Evolutionary conservation across 2,888 invertebrate species (phyloP).

Genomic region (Trissolcus japonicus): DNA sequence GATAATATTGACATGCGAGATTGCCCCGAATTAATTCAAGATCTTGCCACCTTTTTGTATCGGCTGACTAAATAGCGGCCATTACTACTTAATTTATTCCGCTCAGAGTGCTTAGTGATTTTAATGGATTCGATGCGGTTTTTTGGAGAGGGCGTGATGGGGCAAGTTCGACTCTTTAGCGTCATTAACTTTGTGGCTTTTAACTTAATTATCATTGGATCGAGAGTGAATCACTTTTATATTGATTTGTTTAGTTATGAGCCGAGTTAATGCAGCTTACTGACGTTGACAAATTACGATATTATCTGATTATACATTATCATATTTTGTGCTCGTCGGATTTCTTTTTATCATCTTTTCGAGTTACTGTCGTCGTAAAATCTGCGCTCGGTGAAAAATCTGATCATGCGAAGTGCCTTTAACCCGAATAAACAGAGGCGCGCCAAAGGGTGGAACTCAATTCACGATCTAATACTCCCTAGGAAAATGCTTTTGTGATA

Average conservation of each 20-base stretch:
- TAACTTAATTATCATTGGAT: conserved; percentile 15
- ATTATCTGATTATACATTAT: conserved; percentile 43
- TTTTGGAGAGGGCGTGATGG: too few species aligned
- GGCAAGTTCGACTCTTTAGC: background rate
- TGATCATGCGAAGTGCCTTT: conserved; percentile 25
- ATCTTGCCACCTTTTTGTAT: background rate
- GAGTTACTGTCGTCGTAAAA: conserved; percentile 7
- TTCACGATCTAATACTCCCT: conserved; percentile 2
- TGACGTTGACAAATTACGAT: conserved; percentile 37
- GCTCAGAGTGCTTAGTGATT: too few species aligned
- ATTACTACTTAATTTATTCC: conserved; percentile 10
- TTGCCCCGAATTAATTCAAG: conserved; percentile 11
- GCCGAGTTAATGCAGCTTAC: conserved; percentile 14
- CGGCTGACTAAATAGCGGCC: conserved; percentile 14
- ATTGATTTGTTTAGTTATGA: conserved; percentile 18
- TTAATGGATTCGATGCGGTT: too few species aligned
- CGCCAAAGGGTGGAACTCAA: conserved; percentile 13
- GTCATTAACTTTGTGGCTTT: conserved; percentile 17
- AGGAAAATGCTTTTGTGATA: background rate
- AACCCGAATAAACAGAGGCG: conserved; percentile 10
- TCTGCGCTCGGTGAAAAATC: conserved; percentile 20
- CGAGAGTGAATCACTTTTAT: conserved; percentile 9
- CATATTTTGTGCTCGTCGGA: conserved; percentile 18
- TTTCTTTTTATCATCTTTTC: conserved; percentile 21
- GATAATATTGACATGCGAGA: conserved; percentile 16